Percentiles rank a stretch among this genome's conserved stretches.
phyloP scores from a whole-genome alignment of 2,888 invertebrate species.

The Cheilosia scutellata region DNA sequence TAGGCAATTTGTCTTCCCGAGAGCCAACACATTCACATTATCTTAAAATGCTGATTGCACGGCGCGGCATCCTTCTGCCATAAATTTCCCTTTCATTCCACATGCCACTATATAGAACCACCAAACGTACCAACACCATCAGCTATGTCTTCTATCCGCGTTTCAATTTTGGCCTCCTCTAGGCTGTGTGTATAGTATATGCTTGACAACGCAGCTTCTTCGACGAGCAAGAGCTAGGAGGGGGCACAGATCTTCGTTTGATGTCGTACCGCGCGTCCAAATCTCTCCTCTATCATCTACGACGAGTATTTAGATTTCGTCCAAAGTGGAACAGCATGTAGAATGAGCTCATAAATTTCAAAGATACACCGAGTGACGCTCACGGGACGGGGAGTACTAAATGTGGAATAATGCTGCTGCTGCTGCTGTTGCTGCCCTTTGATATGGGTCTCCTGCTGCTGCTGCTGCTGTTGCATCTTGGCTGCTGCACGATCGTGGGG shows the following conservation, averaged over 20 bases:
- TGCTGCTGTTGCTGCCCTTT: constrained; percentile 57
- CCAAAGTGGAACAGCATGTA: constrained; percentile 76
- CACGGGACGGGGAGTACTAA: constrained; percentile 33
- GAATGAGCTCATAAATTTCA: constrained; percentile 75
- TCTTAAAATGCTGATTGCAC: constrained; percentile 75
- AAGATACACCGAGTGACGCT: constrained; percentile 57
- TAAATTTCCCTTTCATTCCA: constrained; percentile 76
- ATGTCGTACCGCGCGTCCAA: constrained; percentile 68
- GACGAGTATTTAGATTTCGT: constrained; percentile 72
- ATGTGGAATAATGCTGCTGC: constrained; percentile 56
- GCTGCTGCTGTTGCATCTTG: constrained; percentile 53
- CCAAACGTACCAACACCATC: constrained; percentile 30
- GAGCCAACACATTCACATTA: constrained; percentile 75
- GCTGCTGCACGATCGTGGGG: constrained; percentile 63
- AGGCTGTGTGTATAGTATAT: constrained; percentile 26
- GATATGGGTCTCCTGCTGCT: constrained; percentile 72
- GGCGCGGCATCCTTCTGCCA: constrained; percentile 71
- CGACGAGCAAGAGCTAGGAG: constrained; percentile 24
- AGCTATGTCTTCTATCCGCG: constrained; percentile 10
- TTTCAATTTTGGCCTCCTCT: constrained; percentile 22
- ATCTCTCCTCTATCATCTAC: constrained; percentile 74
- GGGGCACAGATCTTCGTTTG: constrained; percentile 61
- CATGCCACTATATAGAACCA: constrained; percentile 52
- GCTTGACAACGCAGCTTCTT: constrained; percentile 70
- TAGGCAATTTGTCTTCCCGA: constrained; percentile 73